Conservation (phyloP, 1,140 invertebrate species). For the Archegozetes longisetosus region DNA sequence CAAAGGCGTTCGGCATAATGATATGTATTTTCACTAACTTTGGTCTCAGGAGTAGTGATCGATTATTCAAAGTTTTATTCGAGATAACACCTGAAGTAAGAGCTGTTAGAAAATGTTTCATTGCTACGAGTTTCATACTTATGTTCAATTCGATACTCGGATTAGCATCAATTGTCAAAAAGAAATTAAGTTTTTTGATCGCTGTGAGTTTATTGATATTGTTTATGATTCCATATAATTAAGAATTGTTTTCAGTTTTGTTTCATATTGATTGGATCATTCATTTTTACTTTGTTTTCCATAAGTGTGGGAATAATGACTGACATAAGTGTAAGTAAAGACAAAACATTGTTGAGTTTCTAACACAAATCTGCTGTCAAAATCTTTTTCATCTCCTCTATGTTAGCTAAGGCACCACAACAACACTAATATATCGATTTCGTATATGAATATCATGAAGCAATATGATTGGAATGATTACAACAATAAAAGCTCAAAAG, state of each 20-base stretch:
- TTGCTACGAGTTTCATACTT: background rate
- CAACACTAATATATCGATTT: background rate
- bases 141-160: background rate
- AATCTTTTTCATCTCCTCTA: no score
- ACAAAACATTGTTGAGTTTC: no score
- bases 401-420: background rate
- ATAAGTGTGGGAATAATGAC: background rate
- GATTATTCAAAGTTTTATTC: background rate
- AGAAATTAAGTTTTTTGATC: background rate
- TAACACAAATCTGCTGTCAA: no score
- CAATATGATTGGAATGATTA: background rate
- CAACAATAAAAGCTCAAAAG: background rate
- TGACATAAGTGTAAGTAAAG: background rate
- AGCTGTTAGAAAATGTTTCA: background rate
- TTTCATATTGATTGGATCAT: background rate
- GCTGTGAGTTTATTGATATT: background rate
- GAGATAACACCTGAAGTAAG: background rate
- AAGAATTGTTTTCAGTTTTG: background rate
- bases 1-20: background rate
- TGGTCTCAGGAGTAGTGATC: background rate
- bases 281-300: background rate
- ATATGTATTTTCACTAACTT: background rate
- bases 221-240: background rate
- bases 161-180: background rate
- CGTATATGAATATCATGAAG: background rate